Percentiles rank a stretch among this genome's conserved stretches.
Conservation (phyloP, 1,140 invertebrate species). For the Micrasema minimum region DNA sequence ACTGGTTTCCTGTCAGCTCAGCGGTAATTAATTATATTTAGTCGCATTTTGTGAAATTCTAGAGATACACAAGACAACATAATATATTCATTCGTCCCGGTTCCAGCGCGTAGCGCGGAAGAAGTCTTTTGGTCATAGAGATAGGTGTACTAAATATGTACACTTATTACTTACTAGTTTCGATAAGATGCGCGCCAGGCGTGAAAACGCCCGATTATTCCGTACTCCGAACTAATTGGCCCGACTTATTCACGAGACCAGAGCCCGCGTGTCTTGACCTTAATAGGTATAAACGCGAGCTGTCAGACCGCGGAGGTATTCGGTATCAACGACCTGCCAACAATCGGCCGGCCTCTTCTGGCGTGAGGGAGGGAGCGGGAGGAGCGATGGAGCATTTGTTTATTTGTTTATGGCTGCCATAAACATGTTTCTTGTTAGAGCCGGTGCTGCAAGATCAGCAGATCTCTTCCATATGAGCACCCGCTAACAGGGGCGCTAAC, state of each 20-base stretch:
- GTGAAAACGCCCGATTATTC: conserved; percentile 13
- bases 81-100: too few species aligned
- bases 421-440: conserved; percentile 40
- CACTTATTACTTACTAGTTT: not conserved
- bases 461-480: not conserved
- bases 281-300: conserved; percentile 35
- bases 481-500: not conserved
- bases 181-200: not conserved
- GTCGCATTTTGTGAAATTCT: too few species aligned
- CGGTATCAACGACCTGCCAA: conserved; percentile 35
- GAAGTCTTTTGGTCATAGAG: not conserved
- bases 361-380: conserved; percentile 22
- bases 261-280: conserved; percentile 29
- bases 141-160: too few species aligned
- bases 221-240: conserved; percentile 19
- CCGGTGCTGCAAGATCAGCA: conserved; percentile 6
- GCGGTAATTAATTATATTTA: too few species aligned
- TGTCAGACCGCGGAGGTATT: conserved; percentile 29
- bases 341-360: conserved; percentile 24
- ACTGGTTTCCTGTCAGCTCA: too few species aligned
- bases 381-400: conserved; percentile 21
- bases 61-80: too few species aligned
- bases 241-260: conserved; percentile 23
- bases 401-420: conserved; percentile 41
- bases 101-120: not conserved